Conservation (phyloP, 1,140 invertebrate genomes). For the Bombus vancouverensis region DNA sequence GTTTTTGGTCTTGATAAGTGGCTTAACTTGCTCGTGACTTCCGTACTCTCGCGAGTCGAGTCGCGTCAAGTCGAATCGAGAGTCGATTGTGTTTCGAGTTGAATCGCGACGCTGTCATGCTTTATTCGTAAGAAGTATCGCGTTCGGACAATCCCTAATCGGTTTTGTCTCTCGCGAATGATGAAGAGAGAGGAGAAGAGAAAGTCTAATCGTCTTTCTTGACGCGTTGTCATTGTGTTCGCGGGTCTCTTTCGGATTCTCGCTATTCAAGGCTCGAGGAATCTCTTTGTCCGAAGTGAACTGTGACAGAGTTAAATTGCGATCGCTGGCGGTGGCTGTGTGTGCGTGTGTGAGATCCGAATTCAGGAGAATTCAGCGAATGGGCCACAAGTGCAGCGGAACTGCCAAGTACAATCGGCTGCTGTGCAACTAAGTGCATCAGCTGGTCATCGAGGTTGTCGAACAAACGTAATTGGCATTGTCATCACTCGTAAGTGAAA, state of each 20-base stretch:
- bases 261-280: not conserved
- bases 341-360: constrained; percentile 12
- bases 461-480: not conserved
- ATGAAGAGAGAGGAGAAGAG: not conserved
- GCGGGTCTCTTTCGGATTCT: constrained; percentile 2
- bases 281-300: constrained; percentile 43
- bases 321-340: not conserved
- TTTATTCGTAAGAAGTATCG: not conserved
- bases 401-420: constrained; percentile 4
- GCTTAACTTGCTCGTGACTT: constrained; percentile 15
- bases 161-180: not conserved
- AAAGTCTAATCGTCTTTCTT: not conserved
- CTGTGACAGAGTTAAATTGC: constrained; percentile 40
- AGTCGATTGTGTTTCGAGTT: not conserved
- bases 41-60: not conserved
- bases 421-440: constrained; percentile 40
- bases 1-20: not conserved
- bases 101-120: not conserved
- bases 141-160: not conserved
- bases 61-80: not conserved
- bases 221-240: not conserved
- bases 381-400: constrained; percentile 14
- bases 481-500: constrained; percentile 41
- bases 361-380: constrained; percentile 47
- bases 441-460: constrained; percentile 17